Evolutionary conservation across 64 coral and sea anemone species (phyloP).

Genomic region (Dendronephthya gigantea): DNA sequence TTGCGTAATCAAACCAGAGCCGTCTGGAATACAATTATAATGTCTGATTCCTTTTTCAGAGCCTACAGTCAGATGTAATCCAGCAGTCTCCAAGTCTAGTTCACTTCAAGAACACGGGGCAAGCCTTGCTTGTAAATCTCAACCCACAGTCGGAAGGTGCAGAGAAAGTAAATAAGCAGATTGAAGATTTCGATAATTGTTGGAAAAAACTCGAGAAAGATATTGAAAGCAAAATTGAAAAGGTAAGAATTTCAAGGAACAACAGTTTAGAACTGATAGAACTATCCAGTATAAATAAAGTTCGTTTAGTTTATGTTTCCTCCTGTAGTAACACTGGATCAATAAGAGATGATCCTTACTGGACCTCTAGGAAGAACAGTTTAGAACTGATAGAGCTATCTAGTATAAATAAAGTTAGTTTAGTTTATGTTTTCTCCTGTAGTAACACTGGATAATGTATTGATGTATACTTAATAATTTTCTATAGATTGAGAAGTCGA

Average conservation of each 20-base stretch:
- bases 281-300: too few relatives aligned
- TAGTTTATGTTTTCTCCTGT: neutral
- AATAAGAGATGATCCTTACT: too few relatives aligned
- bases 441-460: neutral
- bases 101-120: neutral
- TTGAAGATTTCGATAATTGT: neutral
- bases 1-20: too few relatives aligned
- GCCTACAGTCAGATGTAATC: neutral
- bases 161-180: neutral
- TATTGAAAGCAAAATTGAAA: neutral
- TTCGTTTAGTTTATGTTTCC: too few relatives aligned
- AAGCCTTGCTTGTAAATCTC: neutral
- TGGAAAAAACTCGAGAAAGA: conserved; percentile 5
- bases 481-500: neutral
- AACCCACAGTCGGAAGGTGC: neutral
- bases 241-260: neutral
- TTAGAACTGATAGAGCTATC: too few relatives aligned
- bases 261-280: too few relatives aligned
- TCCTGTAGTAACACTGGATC: too few relatives aligned
- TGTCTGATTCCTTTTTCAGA: neutral
- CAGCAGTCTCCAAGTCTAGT: neutral
- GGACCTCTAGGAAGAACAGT: too few relatives aligned
- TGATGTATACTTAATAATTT: neutral
- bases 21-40: too few relatives aligned
- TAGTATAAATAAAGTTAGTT: too few relatives aligned